These are phyloP conservation scores for Trachelus stipa DNA, from an alignment of 2,888 invertebrate species.

Conservation along the genomic window DNA sequence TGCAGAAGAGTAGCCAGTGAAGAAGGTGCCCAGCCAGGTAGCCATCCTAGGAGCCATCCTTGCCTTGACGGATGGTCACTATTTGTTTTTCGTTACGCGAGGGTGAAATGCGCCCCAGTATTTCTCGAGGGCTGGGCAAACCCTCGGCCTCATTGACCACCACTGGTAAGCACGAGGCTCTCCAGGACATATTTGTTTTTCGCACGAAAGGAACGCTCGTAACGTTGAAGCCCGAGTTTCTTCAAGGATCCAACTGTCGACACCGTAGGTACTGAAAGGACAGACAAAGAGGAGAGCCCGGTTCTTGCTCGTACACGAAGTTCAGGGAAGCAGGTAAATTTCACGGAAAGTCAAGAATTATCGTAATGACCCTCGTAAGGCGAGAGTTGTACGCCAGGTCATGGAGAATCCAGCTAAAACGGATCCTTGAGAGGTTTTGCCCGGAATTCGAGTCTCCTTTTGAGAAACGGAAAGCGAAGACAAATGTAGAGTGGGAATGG, in stretches of 20 bases:
- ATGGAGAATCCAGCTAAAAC: neutral
- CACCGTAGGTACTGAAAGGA: neutral
- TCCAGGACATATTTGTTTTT: constrained; percentile 38
- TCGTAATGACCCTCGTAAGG: neutral
- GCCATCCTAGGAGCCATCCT: neutral
- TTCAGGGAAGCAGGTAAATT: neutral
- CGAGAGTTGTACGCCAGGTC: neutral
- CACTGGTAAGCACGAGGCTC: constrained; percentile 36
- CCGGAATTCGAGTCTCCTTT: neutral
- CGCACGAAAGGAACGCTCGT: constrained; percentile 20
- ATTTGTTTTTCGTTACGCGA: constrained; percentile 59
- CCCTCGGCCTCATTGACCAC: constrained; percentile 50
- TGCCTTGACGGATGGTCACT: constrained; percentile 37
- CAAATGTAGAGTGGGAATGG: neutral
- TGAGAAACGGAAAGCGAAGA: neutral
- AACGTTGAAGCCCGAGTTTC: neutral
- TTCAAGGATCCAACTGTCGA: neutral
- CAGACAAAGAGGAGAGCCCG: neutral
- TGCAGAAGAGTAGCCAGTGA: neutral
- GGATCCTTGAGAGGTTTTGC: neutral
- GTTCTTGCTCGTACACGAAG: neutral
- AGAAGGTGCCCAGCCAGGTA: neutral
- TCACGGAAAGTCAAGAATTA: neutral
- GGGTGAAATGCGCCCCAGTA: constrained; percentile 44
- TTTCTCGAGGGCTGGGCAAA: constrained; percentile 54